Evolutionary conservation across 2,113 vertebrate genomes (phyloP), one percentile per base, ranked within the genome.

Genomic region (Junco hyemalis): DNA sequence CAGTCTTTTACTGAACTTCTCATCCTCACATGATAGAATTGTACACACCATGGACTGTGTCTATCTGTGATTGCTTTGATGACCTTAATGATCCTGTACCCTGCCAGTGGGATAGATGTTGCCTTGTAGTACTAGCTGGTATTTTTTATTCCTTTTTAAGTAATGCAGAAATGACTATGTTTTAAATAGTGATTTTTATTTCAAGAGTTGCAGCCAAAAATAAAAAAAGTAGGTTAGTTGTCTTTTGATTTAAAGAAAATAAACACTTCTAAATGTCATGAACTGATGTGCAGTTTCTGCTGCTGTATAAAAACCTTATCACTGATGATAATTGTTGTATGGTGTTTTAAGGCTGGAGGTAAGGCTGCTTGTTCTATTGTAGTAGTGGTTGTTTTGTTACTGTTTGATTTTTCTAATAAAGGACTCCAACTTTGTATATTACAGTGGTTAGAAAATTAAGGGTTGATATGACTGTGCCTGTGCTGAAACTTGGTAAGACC

Each of bases 1-100:
- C 12, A 31, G 20, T 45, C 81, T 72, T 16, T 60, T 66, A 38
- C 38, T 28, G 64, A n/a, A 14, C 5, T 56, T 56, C 71, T 72
- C 5, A 29, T 73, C 5, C 28, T 11, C 0, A 0, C 33, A 15
- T 91, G 66, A 47, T 16, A 54, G 60, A 78, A 35, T 51, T 0
- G 1, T 76, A 9, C 54, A 16, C 2, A 2, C 29, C 22, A 1
- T 36, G 18, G 36, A 42, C 5, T 25, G 33, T 23, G 4, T 50
- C 26, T 14, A 38, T 70, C 2, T 70, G 42, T 77, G 68, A 16
- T 21, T 90, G 28, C 71, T 90, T 74, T 73, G 40, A 40, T 40
- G 40, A 40, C 40, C 40, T 40, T 40, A 40, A 40, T 40, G 9
- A 25, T 69, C 31, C 26, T 59, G 60, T 91, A 33, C 59, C 24